phyloP scores from a whole-genome alignment of 2,888 invertebrate species.

The Herminia tarsipennalis region DNA sequence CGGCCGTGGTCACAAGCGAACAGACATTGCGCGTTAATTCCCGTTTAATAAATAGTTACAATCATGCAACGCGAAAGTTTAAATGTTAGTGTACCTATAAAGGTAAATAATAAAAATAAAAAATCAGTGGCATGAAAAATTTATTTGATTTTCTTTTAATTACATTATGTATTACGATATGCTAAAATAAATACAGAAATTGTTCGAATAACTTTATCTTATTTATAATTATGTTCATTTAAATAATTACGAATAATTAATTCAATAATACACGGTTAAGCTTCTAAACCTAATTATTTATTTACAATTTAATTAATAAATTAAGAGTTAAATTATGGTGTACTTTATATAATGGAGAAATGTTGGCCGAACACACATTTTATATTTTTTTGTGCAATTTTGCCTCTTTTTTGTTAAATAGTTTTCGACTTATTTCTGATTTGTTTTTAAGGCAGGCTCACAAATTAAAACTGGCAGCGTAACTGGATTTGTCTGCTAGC shows the following conservation, averaged over 20 bases:
- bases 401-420: conserved; percentile 3
- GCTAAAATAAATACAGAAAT: conserved; percentile 85
- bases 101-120: conserved; percentile 28
- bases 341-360: conserved; percentile 32
- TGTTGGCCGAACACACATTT: conserved; percentile 38
- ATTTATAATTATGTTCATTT: conserved; percentile 68
- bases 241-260: conserved; percentile 71
- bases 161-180: conserved; percentile 75
- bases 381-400: conserved; percentile 12
- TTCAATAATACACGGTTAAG: conserved; percentile 71
- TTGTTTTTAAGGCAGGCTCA: too few species aligned
- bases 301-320: conserved; percentile 75
- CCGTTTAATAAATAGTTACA: too few species aligned
- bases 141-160: conserved; percentile 82
- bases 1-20: too few species aligned
- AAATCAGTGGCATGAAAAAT: conserved; percentile 83
- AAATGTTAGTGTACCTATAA: background rate
- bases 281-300: conserved; percentile 75
- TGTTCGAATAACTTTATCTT: conserved; percentile 75
- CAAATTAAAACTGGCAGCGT: too few species aligned
- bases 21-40: too few species aligned
- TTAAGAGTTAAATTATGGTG: conserved; percentile 55
- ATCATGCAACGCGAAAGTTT: too few species aligned
- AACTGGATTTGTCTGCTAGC: too few species aligned
- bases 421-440: background rate